These are phyloP conservation scores for Peucedramus taeniatus DNA, from an alignment of 2,113 vertebrate species.

Conservation along the genomic window DNA sequence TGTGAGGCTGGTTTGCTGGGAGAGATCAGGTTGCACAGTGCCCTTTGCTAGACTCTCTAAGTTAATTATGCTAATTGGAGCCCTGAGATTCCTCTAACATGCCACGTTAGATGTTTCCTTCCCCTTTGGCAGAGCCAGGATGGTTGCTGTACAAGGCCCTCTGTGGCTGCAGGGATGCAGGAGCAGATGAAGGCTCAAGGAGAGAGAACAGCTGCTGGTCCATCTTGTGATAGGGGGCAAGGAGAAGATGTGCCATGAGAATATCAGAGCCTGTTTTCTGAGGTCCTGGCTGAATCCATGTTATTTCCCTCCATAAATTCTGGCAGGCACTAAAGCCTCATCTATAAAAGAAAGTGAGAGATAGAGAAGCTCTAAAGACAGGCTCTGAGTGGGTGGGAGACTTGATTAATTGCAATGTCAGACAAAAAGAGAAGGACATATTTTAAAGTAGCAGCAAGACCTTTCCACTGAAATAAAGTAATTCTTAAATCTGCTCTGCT, in stretches of 20 bases:
- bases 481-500: conserved; percentile 50
- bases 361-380: conserved; percentile 35
- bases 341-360: conserved; percentile 32
- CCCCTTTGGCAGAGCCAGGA: background rate
- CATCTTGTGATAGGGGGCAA: background rate
- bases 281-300: background rate
- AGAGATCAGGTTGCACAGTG: conserved; percentile 70
- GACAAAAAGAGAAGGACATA: conserved; percentile 55
- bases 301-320: conserved; percentile 36
- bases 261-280: background rate
- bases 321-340: conserved; percentile 18
- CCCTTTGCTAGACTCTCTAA: conserved; percentile 61
- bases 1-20: conserved; percentile 63
- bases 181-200: background rate
- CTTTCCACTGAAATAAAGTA: conserved; percentile 58
- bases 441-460: conserved; percentile 57
- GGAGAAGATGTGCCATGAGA: background rate
- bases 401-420: conserved; percentile 56
- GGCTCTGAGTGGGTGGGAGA: conserved; percentile 35
- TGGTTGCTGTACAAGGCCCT: background rate
- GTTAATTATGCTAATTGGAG: conserved; percentile 72
- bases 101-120: background rate
- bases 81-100: conserved; percentile 55
- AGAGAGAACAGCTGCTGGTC: background rate
- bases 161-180: background rate